These are phyloP conservation scores for Rhopilema esculentum DNA, from an alignment of 30 jellyfish, hydroid and myxozoan genomes.

Conservation along the genomic window DNA sequence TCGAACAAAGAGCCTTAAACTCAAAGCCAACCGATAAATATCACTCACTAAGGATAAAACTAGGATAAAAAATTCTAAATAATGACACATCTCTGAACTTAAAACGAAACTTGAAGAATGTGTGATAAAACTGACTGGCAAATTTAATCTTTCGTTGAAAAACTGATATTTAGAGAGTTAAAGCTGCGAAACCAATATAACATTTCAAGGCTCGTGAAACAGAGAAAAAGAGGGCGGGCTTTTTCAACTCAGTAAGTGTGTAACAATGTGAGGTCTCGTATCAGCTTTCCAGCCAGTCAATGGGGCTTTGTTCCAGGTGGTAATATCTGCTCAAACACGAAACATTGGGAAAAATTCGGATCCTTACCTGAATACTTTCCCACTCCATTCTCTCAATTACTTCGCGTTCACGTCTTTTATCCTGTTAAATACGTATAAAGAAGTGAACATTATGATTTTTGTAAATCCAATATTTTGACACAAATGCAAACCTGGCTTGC, in stretches of 20 bases:
- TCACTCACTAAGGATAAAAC: neutral
- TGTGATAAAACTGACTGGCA: neutral
- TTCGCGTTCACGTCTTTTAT: constrained; percentile 60
- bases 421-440: too few species aligned
- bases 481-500: too few species aligned
- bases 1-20: neutral
- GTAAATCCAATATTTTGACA: too few species aligned
- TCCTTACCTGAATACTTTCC: constrained; percentile 41
- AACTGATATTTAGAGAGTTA: neutral
- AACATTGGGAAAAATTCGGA: neutral
- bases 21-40: neutral
- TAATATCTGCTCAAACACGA: neutral
- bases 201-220: neutral
- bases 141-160: neutral
- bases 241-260: neutral
- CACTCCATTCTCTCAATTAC: constrained; percentile 33
- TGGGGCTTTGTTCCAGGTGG: neutral
- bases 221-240: neutral
- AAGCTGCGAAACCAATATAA: neutral
- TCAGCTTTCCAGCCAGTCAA: too few species aligned
- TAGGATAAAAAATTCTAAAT: neutral
- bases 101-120: neutral
- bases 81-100: neutral
- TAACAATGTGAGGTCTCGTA: neutral
- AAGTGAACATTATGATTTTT: too few species aligned